A percentile compares a stretch with the other conserved stretches of the same genome.
Evolutionary conservation across 2,797 vertebrate species (phyloP).

Genomic region (Brotogeris chrysoptera): DNA sequence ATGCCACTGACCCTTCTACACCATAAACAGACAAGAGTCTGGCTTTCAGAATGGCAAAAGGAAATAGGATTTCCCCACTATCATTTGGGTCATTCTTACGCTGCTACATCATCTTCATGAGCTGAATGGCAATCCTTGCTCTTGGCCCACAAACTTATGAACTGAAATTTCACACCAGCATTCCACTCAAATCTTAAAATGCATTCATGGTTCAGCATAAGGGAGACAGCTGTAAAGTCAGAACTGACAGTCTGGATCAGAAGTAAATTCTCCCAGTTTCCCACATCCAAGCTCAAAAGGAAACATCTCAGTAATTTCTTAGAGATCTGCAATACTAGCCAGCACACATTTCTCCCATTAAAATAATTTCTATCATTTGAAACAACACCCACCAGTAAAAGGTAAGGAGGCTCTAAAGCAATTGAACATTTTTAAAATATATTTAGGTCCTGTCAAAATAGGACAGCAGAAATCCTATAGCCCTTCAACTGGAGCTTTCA

Average conservation of each 20-base stretch:
- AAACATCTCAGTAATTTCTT: neutral
- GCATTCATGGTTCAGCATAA: neutral
- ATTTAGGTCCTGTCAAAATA: neutral
- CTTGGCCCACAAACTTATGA: neutral
- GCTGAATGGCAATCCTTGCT: neutral
- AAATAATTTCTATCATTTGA: neutral
- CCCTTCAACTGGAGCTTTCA: neutral
- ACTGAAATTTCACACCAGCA: neutral
- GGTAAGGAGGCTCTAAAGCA: neutral
- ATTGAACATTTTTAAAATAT: neutral
- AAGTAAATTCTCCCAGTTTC: neutral
- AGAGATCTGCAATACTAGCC: neutral
- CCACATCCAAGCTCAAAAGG: neutral
- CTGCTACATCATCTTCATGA: neutral
- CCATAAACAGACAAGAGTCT: neutral
- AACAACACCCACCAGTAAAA: neutral
- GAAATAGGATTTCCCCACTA: neutral
- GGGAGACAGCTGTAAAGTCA: neutral
- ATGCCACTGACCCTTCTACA: neutral
- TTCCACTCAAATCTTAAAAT: neutral
- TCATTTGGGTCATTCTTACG: neutral
- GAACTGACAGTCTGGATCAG: neutral
- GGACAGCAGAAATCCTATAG: neutral
- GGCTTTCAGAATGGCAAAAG: neutral
- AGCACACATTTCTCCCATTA: neutral